Evolutionary conservation across 1,140 invertebrate genomes (phyloP), one percentile per base, ranked within the genome.

Genomic region (Chionoecetes opilio): DNA sequence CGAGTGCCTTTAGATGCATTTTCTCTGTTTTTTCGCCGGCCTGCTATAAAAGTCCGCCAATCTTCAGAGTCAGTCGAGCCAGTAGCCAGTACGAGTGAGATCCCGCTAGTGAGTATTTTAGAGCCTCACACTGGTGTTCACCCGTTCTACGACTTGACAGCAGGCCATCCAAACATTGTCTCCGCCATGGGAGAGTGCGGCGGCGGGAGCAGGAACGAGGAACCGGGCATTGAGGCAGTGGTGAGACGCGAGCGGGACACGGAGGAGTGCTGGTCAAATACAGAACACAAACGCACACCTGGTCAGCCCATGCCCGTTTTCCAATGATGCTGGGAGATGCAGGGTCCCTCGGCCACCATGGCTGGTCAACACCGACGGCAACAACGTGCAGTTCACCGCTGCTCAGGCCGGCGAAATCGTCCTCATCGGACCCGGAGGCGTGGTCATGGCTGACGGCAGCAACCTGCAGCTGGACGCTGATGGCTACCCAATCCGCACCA

Each of bases 381-480:
- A 90, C 34, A 94, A 94, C 93, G 63, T 82, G 29, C 93, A 94
- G 93, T 94, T 94, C 93, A 94, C 93, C 37, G 87, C 38, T 3
- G 93, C 21, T 17, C 31, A 94, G 35, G 86, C 53, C 34, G 53
- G 41, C n/a, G 82, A 94, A 46, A 90, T 82, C 86, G 29, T 94
- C 9, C 87, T 94, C 2, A 37, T 94, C 37, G 93, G 93, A 26
- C 87, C 93, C 41, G 82, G 53, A 82, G 93, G 93, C 26, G 75
- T 82, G n/a, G 87, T 94, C 3, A 94, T 53, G 8, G 82, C 34
- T 26, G 53, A 82, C 63, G 93, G 93, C 87, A 29, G 34, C 17
- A 94, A 94, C 93, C 26, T 94, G 46, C 93, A 94, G 93, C 53
- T 94, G 21, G 63, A 32, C 32, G 46, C 41, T 17, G 86, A 94